Evolutionary conservation across 1,140 invertebrate species (phyloP).

Genomic region (Daktulosphaira vitifoliae): DNA sequence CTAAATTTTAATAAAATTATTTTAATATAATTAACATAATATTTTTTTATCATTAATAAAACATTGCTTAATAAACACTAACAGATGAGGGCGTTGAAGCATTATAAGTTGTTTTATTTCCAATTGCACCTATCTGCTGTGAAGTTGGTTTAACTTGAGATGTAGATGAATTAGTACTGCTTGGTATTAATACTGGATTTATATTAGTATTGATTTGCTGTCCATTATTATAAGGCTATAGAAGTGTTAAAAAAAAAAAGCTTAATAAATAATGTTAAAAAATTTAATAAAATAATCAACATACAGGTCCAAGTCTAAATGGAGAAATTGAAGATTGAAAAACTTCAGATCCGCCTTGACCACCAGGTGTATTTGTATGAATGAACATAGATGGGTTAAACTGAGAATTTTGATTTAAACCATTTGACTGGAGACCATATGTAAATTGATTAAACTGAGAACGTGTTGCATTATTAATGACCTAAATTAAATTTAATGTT

Average conservation of each 20-base stretch:
- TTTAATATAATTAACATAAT: no score
- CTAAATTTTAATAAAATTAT: conserved; percentile 10
- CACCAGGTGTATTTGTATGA: conserved; percentile 10
- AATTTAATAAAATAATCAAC: background rate
- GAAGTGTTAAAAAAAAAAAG: no score
- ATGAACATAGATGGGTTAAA: conserved; percentile 29
- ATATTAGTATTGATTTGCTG: conserved; percentile 67
- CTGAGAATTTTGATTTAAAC: conserved; percentile 27
- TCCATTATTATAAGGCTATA: conserved; percentile 21
- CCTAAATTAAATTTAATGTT: background rate
- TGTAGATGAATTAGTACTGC: conserved; percentile 74
- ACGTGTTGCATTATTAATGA: conserved; percentile 1
- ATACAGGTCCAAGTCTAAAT: conserved; percentile 12
- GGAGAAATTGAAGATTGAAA: conserved; percentile 27
- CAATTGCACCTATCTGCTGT: conserved; percentile 74
- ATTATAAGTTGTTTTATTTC: conserved; percentile 51
- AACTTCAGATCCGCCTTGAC: conserved; percentile 28
- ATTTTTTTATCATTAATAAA: no score
- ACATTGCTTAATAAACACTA: no score
- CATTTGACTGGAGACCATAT: conserved; percentile 25
- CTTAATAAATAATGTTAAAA: background rate
- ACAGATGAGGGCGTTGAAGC: conserved; percentile 42
- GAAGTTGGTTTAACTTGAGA: conserved; percentile 75
- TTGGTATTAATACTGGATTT: conserved; percentile 79
- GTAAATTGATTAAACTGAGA: conserved; percentile 27